These are phyloP conservation scores for Papilio polytes DNA, from an alignment of 1,140 invertebrate species.

Conservation along the genomic window DNA sequence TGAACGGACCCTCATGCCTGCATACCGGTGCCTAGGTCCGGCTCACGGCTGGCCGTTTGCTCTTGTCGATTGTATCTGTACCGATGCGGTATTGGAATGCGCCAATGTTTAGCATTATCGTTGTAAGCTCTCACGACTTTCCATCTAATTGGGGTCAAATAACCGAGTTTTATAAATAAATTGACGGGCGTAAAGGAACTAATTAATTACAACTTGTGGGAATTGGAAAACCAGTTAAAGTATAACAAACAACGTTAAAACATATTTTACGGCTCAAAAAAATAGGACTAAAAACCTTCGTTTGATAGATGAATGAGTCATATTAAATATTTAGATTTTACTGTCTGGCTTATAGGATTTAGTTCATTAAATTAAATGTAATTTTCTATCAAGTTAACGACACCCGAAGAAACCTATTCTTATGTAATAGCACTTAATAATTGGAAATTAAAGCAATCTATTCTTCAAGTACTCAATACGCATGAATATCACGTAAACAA, in stretches of 20 bases:
- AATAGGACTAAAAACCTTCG: too few relatives aligned
- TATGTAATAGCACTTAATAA: too few relatives aligned
- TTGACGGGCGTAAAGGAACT: neutral
- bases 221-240: neutral
- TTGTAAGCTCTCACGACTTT: slow-evolving; percentile 15
- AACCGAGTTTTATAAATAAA: neutral
- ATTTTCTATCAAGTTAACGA: too few relatives aligned
- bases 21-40: too few relatives aligned
- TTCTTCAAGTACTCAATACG: too few relatives aligned
- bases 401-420: too few relatives aligned
- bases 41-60: neutral
- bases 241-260: neutral
- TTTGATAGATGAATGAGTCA: neutral
- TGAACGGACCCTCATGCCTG: too few relatives aligned
- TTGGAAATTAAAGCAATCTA: too few relatives aligned
- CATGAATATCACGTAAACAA: neutral
- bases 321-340: too few relatives aligned
- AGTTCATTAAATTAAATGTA: too few relatives aligned
- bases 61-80: neutral
- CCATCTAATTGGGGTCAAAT: slow-evolving; percentile 7
- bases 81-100: slow-evolving; percentile 8
- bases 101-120: slow-evolving; percentile 5
- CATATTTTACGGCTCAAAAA: too few relatives aligned
- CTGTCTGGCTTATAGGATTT: too few relatives aligned
- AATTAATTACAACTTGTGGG: neutral